Evolutionary conservation across 1,140 invertebrate genomes (phyloP).

Genomic region (Hermetia illucens): DNA sequence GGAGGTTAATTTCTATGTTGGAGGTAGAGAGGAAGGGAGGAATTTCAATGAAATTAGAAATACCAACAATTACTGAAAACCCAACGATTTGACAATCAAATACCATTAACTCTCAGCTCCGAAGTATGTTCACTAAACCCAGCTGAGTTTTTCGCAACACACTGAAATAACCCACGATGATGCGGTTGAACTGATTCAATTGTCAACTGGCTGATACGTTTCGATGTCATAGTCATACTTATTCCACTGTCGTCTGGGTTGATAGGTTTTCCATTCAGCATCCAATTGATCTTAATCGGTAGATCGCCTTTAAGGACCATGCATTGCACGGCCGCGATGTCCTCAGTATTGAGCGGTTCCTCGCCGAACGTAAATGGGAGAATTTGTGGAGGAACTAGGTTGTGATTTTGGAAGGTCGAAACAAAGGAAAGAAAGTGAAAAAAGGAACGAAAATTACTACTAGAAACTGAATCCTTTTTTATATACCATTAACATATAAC

Average conservation of each 20-base stretch:
- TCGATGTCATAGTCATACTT: slow-evolving; percentile 15
- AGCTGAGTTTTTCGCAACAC: slow-evolving; percentile 52
- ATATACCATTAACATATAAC: slow-evolving; percentile 43
- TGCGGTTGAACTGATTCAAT: slow-evolving; percentile 37
- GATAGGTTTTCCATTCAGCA: slow-evolving; percentile 34
- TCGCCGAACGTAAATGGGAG: slow-evolving; percentile 46
- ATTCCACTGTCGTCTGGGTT: slow-evolving; percentile 18
- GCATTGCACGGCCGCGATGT: slow-evolving; percentile 34
- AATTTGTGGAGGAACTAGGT: slow-evolving; percentile 40
- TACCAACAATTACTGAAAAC: neutral
- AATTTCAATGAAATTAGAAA: too few relatives aligned
- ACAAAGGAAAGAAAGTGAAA: neutral
- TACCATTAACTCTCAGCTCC: slow-evolving; percentile 36
- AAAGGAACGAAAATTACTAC: neutral
- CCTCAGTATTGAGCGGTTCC: slow-evolving; percentile 44
- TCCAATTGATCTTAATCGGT: slow-evolving; percentile 43
- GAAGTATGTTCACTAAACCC: slow-evolving; percentile 48
- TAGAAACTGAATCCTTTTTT: neutral
- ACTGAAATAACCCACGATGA: slow-evolving; percentile 63
- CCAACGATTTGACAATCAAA: too few relatives aligned
- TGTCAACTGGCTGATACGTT: slow-evolving; percentile 36
- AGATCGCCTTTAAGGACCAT: slow-evolving; percentile 47
- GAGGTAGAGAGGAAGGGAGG: too few relatives aligned
- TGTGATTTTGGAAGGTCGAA: too few relatives aligned
- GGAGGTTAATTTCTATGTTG: neutral